Conservation (phyloP, 2,888 invertebrate genomes). For the Icerya purchasi region DNA sequence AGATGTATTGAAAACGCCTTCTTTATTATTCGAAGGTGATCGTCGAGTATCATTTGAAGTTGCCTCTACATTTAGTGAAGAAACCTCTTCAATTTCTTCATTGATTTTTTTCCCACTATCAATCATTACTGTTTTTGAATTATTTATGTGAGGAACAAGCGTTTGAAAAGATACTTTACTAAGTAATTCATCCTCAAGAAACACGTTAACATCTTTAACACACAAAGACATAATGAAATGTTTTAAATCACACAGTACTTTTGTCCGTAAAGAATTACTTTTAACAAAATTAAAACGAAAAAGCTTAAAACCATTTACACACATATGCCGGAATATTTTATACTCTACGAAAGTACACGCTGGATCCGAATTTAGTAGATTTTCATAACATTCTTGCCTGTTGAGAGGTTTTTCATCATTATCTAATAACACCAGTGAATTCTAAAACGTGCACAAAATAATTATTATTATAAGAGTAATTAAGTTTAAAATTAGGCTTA, state of each 20-base stretch:
- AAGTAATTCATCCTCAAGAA: neutral
- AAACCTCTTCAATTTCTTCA: too few species aligned
- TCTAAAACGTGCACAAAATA: too few species aligned
- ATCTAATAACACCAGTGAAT: neutral
- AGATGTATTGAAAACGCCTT: too few species aligned
- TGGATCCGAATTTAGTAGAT: neutral
- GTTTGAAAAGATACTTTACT: too few species aligned
- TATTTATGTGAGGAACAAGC: too few species aligned
- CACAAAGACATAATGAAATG: neutral
- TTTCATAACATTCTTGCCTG: neutral
- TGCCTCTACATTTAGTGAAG: too few species aligned
- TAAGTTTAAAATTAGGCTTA: too few species aligned
- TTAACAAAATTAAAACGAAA: neutral
- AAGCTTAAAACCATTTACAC: neutral
- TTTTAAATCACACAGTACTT: neutral
- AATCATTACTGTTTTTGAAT: too few species aligned
- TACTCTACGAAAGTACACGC: neutral
- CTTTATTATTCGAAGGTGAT: too few species aligned
- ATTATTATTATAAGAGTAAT: too few species aligned
- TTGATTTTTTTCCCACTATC: too few species aligned
- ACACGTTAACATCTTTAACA: neutral
- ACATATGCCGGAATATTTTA: neutral
- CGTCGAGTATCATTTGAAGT: too few species aligned
- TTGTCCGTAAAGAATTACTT: neutral
- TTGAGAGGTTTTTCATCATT: neutral